Evolutionary conservation across 2,888 invertebrate genomes (phyloP), one percentile per base, ranked within the genome.

Genomic region (Plebejus anna): DNA sequence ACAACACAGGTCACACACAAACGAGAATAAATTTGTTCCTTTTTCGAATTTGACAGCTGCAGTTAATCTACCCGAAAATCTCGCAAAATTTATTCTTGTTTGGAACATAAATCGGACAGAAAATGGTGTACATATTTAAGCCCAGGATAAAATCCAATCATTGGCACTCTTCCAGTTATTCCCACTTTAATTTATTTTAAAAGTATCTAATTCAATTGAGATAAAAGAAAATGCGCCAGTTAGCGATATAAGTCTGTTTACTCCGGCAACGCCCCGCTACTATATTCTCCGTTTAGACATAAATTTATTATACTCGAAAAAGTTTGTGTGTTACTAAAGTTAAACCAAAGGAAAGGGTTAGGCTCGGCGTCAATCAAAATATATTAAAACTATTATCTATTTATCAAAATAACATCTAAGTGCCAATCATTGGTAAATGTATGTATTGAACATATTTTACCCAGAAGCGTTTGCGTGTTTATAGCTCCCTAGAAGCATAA

Each of bases 381-480:
- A 55, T 55, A 16, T 55, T 16, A 55, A 61, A 61, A 61, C 9
- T 11, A 61, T 22, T 22, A 61, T 28, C 61, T 11, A 61, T 66
- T 66, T 66, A 66, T 32, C 3, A 32, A 32, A 66, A 66, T 32
- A 32, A 66, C 32, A 66, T 36, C 4, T 66, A 66, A 66, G 66
- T 66, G 66, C 66, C 66, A 66, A 66, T 66, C 66, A 66, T 66
- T 66, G 66, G 32, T 66, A 4, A 13, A 66, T 36, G 13, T 66
- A 32, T 28, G 13, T 66, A 16, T 32, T 36, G 32, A 36, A 71
- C 9, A 51, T 61, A 72, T 38, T 75, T 51, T 22, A 61, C 61
- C 28, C 38, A 75, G 47, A 77, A 76, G 77, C 76, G 66, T 22
- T 13, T 55, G 47, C 47, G 66, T 75, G 28, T 75, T 75, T 61